Evolutionary conservation across 2,888 invertebrate species (phyloP), one percentile per base, ranked within the genome.

Genomic region (Rhamnusium bicolor): DNA sequence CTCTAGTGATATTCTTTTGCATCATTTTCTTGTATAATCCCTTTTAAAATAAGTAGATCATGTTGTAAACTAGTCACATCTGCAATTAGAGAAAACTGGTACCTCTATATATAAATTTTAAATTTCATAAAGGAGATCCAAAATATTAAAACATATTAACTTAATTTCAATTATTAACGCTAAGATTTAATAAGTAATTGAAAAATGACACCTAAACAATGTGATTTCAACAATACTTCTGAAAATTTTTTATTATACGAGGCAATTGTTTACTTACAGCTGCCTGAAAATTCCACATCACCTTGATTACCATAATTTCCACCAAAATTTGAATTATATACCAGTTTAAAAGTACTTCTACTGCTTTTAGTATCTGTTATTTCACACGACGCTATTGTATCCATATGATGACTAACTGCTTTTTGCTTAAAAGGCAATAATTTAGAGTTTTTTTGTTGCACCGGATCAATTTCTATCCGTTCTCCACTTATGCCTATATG

Each of bases 381-480:
- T 86, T 96, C 96, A 86, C 97, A 97, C 90, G 94, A 94, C 0
- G 95, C 97, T 71, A 98, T 93, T 19, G 92, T 92, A 85, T 97
- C 97, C 85, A 97, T 96, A 79, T 94, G 94, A 87, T 96, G 95
- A 74, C 94, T 93, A 65, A 95, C 93, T 51, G 97, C 93, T 84
- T 95, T 94, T 80, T 94, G 92, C 84, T 93, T 91, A 47, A 83
- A 81, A 18, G 81, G 81, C 60, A 88, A 80, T 85, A 93, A 92
- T 73, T 92, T 92, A 68, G 91, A 89, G 83, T 91, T 92, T 81
- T 91, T 91, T 46, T 92, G 91, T 32, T 93, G 92, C 21, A 95
- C 91, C 0, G 96, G 96, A 86, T 96, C 96, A 67, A 98, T 95
- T 89, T 98, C 98, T 73, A 98, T 93, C 86, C 96, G 95, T 82